Base-by-base conservation (phyloP, 2,797 vertebrate species). In the Zalophus californianus region DNA sequence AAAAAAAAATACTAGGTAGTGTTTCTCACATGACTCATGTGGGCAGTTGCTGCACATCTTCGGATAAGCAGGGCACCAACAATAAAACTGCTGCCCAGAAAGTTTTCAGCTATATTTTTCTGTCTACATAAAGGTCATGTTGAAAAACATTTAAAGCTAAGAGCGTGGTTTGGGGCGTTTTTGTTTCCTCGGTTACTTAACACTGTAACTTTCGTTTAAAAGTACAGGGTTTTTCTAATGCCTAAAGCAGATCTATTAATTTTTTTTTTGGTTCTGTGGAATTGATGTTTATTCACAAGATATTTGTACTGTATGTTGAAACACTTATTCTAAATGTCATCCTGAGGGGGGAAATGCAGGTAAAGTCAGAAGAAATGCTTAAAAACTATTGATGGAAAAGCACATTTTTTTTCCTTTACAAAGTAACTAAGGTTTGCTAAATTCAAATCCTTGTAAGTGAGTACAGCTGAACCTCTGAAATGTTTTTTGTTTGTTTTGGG, bases 251-350 rank as follows among this genome's bases (percentile, higher is more conserved):
- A 73, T 90, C 82, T 96, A 98, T 96, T 97, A 98, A 98, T 98
- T 98, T 98, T 98, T 97, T 27, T 75, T 92, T 90, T 86, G n/a
- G 82, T 97, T 98, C 96, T 97, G 96, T 97, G 91, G 98, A 98
- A 98, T 89, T 98, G 94, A 97, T 97, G 97, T 97, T 98, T 97
- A 98, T 98, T 98, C 97, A 96, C 92, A 97, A 98, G 96, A 93
- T 97, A 86, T 95, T 97, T 95, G 60, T 82, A 86, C 54, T 80
- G 25, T 68, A 89, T 92, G 32, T 91, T 93, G 44, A 92, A 98
- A 97, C 94, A 95, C 86, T 97, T 96, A 97, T 62, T 98, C 90
- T 98, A 97, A 98, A 98, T 56, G 91, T 86, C 97, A 94, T 94
- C 98, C 96, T 92, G 84, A 96, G 94, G 60, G 10, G 25, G 5